A percentile compares a stretch with the other conserved stretches of the same genome.
Conservation (phyloP, 1,140 invertebrate genomes). For the Trichonephila clavata region DNA sequence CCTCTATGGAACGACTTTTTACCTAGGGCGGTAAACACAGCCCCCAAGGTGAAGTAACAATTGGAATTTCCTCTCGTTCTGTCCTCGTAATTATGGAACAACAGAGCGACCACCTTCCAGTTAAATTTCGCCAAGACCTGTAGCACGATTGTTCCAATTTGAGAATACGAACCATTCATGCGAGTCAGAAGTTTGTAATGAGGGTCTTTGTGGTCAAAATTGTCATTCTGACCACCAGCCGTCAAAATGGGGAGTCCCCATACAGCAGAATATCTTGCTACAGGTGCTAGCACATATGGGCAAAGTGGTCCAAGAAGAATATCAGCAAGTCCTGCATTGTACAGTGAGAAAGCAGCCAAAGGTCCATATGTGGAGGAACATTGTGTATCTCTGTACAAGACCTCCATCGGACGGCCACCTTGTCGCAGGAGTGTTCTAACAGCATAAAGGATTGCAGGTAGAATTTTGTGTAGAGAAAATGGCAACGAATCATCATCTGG, state of each 20-base stretch:
- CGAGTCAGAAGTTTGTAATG: constrained; percentile 90
- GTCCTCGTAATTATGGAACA: constrained; percentile 80
- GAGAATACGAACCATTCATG: constrained; percentile 91
- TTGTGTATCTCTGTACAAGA: constrained; percentile 88
- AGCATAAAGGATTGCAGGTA: constrained; percentile 88
- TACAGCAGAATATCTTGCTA: constrained; percentile 90
- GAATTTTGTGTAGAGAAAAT: constrained; percentile 86
- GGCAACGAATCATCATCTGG: constrained; percentile 85
- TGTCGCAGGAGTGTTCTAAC: constrained; percentile 84
- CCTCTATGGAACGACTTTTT: constrained; percentile 84
- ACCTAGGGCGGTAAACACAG: constrained; percentile 86
- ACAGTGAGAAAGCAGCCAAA: constrained; percentile 89
- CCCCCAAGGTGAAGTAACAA: constrained; percentile 87
- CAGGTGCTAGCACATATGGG: constrained; percentile 94
- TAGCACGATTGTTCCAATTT: constrained; percentile 84
- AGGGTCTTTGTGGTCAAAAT: constrained; percentile 86
- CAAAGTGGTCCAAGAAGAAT: constrained; percentile 95
- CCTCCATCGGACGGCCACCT: constrained; percentile 82
- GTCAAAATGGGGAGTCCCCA: constrained; percentile 95
- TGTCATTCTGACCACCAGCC: constrained; percentile 90
- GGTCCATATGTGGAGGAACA: constrained; percentile 90
- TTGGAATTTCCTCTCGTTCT: constrained; percentile 85
- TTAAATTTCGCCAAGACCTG: constrained; percentile 86
- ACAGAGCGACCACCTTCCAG: constrained; percentile 85
- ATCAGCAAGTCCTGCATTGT: constrained; percentile 85